phyloP scores from a whole-genome alignment of 1,140 invertebrate species.

The Bombus balteatus region DNA sequence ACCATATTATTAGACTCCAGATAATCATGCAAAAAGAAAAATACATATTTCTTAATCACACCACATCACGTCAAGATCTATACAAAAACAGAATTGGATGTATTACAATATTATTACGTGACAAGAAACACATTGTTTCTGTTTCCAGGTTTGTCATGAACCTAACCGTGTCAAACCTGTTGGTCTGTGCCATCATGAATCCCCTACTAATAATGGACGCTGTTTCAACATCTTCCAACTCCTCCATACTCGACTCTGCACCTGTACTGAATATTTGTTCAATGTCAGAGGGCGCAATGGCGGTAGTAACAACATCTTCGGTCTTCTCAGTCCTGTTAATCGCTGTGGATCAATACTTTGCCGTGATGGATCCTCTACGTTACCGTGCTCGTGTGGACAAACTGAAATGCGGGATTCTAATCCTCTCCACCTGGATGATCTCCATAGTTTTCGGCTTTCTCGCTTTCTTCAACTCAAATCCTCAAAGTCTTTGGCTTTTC shows the following conservation, averaged over 20 bases:
- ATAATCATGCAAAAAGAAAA: too few relatives aligned
- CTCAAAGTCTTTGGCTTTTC: constrained; percentile 82
- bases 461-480: constrained; percentile 82
- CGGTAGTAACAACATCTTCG: constrained; percentile 80
- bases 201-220: constrained; percentile 84
- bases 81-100: too few relatives aligned
- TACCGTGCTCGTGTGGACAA: constrained; percentile 91
- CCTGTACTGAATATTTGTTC: constrained; percentile 65
- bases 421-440: constrained; percentile 87
- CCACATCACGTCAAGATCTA: too few relatives aligned
- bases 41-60: too few relatives aligned
- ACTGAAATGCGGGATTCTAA: constrained; percentile 87
- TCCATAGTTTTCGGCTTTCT: constrained; percentile 84
- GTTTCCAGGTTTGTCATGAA: constrained; percentile 87
- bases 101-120: neutral
- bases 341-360: constrained; percentile 93
- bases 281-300: constrained; percentile 75
- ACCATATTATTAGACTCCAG: too few relatives aligned
- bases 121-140: neutral
- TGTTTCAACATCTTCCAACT: constrained; percentile 38
- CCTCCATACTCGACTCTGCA: neutral
- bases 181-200: constrained; percentile 85
- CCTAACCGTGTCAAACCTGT: constrained; percentile 86
- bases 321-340: constrained; percentile 91
- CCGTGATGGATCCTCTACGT: constrained; percentile 93